phyloP scores from a whole-genome alignment of 1,140 invertebrate genomes.

The Probaryconus sp. region DNA sequence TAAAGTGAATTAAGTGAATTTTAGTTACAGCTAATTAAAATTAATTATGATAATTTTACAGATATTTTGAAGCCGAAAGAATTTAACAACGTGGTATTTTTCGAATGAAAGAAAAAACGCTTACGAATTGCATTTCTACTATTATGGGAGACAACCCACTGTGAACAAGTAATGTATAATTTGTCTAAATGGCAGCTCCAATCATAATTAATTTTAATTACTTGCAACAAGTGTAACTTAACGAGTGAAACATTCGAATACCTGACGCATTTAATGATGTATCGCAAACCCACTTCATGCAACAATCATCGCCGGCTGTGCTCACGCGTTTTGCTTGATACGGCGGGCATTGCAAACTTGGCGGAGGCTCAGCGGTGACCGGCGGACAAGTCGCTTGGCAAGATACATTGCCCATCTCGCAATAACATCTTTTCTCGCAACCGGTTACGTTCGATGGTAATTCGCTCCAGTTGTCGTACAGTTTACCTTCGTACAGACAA shows the following conservation, averaged over 20 bases:
- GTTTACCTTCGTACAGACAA: conserved; percentile 83
- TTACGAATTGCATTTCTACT: no score
- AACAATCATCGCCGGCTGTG: conserved; percentile 88
- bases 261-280: conserved; percentile 45
- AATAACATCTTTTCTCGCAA: conserved; percentile 91
- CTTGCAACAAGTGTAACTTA: neutral
- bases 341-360: conserved; percentile 84
- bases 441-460: conserved; percentile 83
- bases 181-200: neutral
- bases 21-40: no score
- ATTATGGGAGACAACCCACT: no score
- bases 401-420: conserved; percentile 90
- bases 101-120: no score
- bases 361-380: conserved; percentile 85
- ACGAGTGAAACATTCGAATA: conserved; percentile 34
- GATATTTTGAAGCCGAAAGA: no score
- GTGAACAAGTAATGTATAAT: conserved; percentile 1
- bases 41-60: no score
- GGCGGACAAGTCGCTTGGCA: conserved; percentile 88
- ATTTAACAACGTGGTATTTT: no score
- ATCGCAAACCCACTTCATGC: conserved; percentile 85
- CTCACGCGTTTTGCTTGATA: conserved; percentile 82
- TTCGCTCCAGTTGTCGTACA: conserved; percentile 80
- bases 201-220: conserved; percentile 35
- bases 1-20: no score